Evolutionary conservation across 1,140 invertebrate species (phyloP), one percentile per base, ranked within the genome.

Genomic region (Myzus persicae): DNA sequence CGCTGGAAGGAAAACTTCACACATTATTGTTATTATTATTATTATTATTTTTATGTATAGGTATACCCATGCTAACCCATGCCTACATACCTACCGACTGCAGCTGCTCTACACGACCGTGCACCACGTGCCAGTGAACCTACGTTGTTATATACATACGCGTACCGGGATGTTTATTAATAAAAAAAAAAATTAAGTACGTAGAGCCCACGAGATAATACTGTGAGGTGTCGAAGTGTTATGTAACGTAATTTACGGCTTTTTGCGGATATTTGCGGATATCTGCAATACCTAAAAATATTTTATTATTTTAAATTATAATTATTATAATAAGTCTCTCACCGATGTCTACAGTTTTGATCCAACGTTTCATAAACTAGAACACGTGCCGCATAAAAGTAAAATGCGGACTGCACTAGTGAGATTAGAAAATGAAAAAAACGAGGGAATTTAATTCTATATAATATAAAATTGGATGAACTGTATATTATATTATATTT

Each of bases 111-210:
- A 20, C 59, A n/a, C 59, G 31, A 76, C 59, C 38, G 48, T 89
- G 46, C 9, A 36, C 87, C 46, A 38, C 51, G 51, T 90, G 89
- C 89, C 89, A 67, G 89, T 90, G 89, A 90, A 90, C 89, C 67
- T 90, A 90, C 1, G 11, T 11, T 3, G 24, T 42, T 40, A 11
- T 84, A 26, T 31, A 46, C 7, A 46, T 46, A n/a, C n/a, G 36
- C 36, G 36, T 9, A 82, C 22, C 51, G 22, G 22, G 36, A 54
- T 40, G 87, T 89, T 51, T 54, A 54, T 89, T 54, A 48, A 51
- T 54, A n/a, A n/a, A 76, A 76, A 67, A 67, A 18, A 8, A n/a
- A n/a, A 76, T 18, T 5, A 18, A 31, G 31, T 18, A n/a, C 31
- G 5, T n/a, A n/a, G 26, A 14, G 31, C 59, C 2, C 26, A 4